phyloP scores from a whole-genome alignment of 2,113 vertebrate species.

The Pterophyllum scalare region DNA sequence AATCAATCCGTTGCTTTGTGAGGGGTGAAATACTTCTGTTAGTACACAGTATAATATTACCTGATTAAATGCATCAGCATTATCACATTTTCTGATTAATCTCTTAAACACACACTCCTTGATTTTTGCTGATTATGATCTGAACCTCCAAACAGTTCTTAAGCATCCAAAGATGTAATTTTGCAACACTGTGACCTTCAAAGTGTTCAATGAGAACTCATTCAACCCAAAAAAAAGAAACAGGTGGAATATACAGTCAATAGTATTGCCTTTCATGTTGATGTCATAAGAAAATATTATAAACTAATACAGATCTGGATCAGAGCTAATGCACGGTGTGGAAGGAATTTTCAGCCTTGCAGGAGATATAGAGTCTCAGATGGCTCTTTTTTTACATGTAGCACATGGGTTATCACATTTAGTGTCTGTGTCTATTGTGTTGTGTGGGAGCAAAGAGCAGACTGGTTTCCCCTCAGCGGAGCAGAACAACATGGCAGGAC shows the following conservation, averaged over 20 bases:
- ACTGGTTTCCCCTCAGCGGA: slow-evolving; percentile 20
- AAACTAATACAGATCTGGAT: background rate
- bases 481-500: slow-evolving; percentile 17
- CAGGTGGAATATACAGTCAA: background rate
- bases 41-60: background rate
- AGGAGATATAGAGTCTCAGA: background rate
- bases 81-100: background rate
- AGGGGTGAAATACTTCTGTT: background rate
- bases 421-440: slow-evolving; percentile 24
- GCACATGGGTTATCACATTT: background rate
- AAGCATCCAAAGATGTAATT: background rate
- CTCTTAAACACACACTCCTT: background rate
- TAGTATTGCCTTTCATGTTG: background rate
- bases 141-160: too few relatives aligned
- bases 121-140: background rate
- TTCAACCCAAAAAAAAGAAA: background rate
- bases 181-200: background rate
- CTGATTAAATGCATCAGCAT: background rate
- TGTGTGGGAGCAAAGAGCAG: slow-evolving; percentile 5
- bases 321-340: background rate
- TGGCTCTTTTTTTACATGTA: background rate
- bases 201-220: background rate
- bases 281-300: background rate
- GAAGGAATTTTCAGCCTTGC: background rate
- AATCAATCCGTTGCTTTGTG: background rate